A percentile compares a stretch with the other conserved stretches of the same genome.
Evolutionary conservation across 2,113 vertebrate species (phyloP).

Genomic region (Myxocyprinus asiaticus): DNA sequence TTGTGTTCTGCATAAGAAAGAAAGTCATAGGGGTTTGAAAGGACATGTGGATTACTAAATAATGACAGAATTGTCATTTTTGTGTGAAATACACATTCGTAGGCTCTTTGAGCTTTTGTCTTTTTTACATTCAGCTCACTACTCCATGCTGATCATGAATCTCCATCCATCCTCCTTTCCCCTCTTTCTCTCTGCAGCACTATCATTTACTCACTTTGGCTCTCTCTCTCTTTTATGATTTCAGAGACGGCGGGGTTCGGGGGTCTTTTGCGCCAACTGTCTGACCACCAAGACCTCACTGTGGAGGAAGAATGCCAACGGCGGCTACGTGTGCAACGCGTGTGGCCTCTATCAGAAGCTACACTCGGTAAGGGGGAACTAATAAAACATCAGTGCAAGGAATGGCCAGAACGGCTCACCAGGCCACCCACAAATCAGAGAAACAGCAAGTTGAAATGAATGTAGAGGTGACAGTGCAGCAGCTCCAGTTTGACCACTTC

Average conservation of each 20-base stretch:
- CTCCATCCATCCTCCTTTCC: slow-evolving; percentile 3
- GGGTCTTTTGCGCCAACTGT: slow-evolving; percentile 99
- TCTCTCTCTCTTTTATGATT: slow-evolving; percentile 63
- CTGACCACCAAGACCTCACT: slow-evolving; percentile 99
- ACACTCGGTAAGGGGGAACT: slow-evolving; percentile 87
- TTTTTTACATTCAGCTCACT: slow-evolving; percentile 5
- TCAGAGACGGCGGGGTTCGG: slow-evolving; percentile 96
- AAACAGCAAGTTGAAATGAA: slow-evolving; percentile 23
- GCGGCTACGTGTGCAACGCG: slow-evolving; percentile 98
- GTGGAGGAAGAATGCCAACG: slow-evolving; percentile 99
- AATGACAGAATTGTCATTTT: too few species aligned
- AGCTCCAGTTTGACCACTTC: slow-evolving; percentile 22
- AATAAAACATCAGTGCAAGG: slow-evolving; percentile 23
- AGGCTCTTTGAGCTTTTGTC: neutral
- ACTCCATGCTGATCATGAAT: slow-evolving; percentile 13
- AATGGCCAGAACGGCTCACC: neutral
- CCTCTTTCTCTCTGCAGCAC: slow-evolving; percentile 39
- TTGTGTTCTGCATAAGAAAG: too few species aligned
- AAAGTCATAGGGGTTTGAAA: too few species aligned
- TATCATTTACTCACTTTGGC: slow-evolving; percentile 40
- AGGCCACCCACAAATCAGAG: slow-evolving; percentile 48
- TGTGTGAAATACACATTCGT: too few species aligned
- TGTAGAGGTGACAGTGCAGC: slow-evolving; percentile 35
- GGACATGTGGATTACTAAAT: too few species aligned
- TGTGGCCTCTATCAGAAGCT: slow-evolving; percentile 99